phyloP scores from a whole-genome alignment of 2,797 vertebrate genomes.

The Neomorphus geoffroyi region DNA sequence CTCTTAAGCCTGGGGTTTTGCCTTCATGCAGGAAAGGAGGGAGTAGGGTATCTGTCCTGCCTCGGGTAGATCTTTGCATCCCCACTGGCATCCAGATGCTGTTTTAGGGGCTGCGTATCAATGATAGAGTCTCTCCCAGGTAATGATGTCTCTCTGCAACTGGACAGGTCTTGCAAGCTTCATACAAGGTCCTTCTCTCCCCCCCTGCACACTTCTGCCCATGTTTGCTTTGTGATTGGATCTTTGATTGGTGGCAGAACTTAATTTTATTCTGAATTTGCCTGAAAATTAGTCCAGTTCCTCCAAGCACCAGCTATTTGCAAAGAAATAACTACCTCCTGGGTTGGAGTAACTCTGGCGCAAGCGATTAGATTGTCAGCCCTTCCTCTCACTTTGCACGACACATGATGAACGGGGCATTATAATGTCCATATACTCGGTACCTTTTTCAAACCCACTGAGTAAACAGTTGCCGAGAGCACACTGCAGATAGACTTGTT shows the following conservation, averaged over 20 bases:
- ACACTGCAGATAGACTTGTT: neutral
- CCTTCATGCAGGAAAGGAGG: neutral
- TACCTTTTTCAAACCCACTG: neutral
- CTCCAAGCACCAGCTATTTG: neutral
- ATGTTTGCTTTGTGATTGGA: neutral
- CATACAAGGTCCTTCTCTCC: neutral
- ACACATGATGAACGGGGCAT: neutral
- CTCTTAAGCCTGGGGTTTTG: neutral
- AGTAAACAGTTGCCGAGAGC: neutral
- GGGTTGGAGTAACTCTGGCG: neutral
- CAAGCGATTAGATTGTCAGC: neutral
- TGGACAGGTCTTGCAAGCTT: neutral
- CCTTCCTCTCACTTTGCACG: neutral
- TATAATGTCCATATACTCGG: neutral
- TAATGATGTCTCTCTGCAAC: neutral
- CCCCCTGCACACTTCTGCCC: neutral
- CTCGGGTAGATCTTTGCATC: neutral
- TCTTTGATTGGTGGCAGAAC: neutral
- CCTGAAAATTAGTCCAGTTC: neutral
- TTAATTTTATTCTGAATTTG: neutral
- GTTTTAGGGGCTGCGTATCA: accelerated
- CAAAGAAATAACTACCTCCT: accelerated
- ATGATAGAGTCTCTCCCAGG: accelerated
- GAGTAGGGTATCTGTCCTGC: neutral
- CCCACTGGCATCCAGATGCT: neutral